Base-by-base conservation (phyloP, 2,113 vertebrate species). In the Ammodytes dubius region DNA sequence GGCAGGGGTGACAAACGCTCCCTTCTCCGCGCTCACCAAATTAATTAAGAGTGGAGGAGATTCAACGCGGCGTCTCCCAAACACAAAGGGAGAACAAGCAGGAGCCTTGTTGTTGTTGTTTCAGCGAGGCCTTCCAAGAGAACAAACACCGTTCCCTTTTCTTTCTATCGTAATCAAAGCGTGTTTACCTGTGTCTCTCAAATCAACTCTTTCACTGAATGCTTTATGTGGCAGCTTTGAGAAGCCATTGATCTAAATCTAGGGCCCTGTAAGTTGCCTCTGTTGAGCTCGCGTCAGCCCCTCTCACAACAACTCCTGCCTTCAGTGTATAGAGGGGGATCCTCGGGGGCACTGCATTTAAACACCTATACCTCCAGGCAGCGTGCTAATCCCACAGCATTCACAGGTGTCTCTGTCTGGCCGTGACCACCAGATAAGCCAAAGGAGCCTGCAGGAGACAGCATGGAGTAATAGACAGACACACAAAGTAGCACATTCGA, bases 21-120 rank as follows among this genome's bases (percentile, higher is more conserved):
- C 76, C 81, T 27, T 83, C 90, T 90, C 79, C 76, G 53, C 2
- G 12, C 80, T 85, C 82, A 57, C 87, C 86, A 93, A 90, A 95
- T 95, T 95, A 95, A 95, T 95, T 95, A 93, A 92, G 89, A 83
- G 87, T 52, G 59, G 86, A 90, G 87, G 86, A 90, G 87, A 94
- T 90, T 88, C 88, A 89, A 93, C 87, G 77, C 86, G 79, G 91
- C 86, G 85, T 85, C 82, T 81, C 60, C 82, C 27, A 27, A 88
- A 82, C 83, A 87, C 88, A 90, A 90, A 88, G 79, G n/a, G 76
- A 86, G 83, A 88, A 81, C 84, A 66, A 90, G 83, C 68, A 1
- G 27, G 27, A 52, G 79, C 64, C 63, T 73, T 77, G 70, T 85
- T 85, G 82, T 92, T 91, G 87, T 86, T 91, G 87, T 86, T 93